Percentiles rank a stretch among this genome's conserved stretches.
Evolutionary conservation across 2,797 vertebrate species (phyloP).

Genomic region (Kryptolebias ocellatus): DNA sequence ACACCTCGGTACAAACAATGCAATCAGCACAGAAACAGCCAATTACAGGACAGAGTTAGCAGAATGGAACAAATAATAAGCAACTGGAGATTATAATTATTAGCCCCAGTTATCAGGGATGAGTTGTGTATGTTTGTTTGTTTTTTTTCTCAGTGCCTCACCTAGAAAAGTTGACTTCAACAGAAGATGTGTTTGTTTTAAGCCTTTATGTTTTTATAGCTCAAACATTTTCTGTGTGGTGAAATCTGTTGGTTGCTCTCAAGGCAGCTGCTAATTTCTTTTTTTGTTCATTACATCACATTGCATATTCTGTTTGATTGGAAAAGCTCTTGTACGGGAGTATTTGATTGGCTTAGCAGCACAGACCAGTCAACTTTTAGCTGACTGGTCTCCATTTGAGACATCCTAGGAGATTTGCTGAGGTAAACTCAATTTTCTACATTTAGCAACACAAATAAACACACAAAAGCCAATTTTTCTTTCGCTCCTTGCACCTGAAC

Average conservation of each 20-base stretch:
- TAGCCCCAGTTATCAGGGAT: conserved; percentile 24
- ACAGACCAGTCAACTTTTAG: conserved; percentile 37
- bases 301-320: conserved; percentile 44
- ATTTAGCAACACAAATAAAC: conserved; percentile 1
- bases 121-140: conserved; percentile 10
- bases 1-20: conserved; percentile 31
- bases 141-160: conserved; percentile 19
- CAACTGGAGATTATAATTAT: conserved; percentile 35
- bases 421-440: conserved; percentile 12
- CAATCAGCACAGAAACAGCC: conserved; percentile 44
- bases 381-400: conserved; percentile 40
- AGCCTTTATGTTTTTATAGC: conserved; percentile 21
- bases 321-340: conserved; percentile 31
- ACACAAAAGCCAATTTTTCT: conserved; percentile 2
- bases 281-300: conserved; percentile 17
- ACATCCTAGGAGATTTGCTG: conserved; percentile 9
- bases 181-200: conserved; percentile 25
- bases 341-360: conserved; percentile 56
- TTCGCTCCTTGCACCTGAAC: conserved; percentile 10
- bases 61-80: conserved; percentile 27
- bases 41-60: conserved; percentile 32
- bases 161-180: conserved; percentile 23
- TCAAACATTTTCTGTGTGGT: conserved; percentile 26
- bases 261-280: conserved; percentile 18
- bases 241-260: conserved; percentile 19